phyloP scores from a whole-genome alignment of 2,797 vertebrate genomes.

The Neosilurus hyrtlii region DNA sequence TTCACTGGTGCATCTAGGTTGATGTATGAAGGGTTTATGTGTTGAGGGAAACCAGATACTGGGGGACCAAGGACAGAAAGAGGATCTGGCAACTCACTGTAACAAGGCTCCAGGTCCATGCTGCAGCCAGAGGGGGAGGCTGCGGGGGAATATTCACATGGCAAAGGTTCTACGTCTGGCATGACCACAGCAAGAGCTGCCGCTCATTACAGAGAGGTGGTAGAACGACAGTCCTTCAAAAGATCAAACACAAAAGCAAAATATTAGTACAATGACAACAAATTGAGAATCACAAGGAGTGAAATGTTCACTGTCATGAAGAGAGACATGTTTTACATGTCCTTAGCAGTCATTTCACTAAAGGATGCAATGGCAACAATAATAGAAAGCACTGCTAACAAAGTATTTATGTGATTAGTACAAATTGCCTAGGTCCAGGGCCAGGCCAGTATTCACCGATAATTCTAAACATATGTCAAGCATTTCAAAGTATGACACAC shows the following conservation, averaged over 20 bases:
- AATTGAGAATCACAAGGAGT: background rate
- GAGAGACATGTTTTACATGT: conserved; percentile 31
- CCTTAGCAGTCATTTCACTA: conserved; percentile 46
- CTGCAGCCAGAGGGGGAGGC: conserved; percentile 70
- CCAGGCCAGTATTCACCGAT: conserved; percentile 46
- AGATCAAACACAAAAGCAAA: conserved; percentile 32
- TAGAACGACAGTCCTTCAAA: conserved; percentile 51
- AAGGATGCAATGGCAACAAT: conserved; percentile 45
- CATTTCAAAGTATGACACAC: conserved; percentile 57
- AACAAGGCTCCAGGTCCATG: conserved; percentile 77
- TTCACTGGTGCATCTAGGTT: conserved; percentile 56
- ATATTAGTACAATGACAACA: conserved; percentile 15
- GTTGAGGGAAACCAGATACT: conserved; percentile 68
- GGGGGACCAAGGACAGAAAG: conserved; percentile 69
- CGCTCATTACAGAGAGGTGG: conserved; percentile 46
- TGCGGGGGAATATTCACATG: conserved; percentile 76
- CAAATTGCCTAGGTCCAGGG: conserved; percentile 53
- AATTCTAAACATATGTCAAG: conserved; percentile 52
- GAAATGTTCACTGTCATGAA: conserved; percentile 43
- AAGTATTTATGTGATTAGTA: conserved; percentile 57
- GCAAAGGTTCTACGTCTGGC: conserved; percentile 76
- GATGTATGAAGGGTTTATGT: conserved; percentile 56
- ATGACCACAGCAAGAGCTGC: conserved; percentile 61
- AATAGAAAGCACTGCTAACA: conserved; percentile 35
- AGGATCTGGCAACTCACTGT: conserved; percentile 70